phyloP scores from a whole-genome alignment of 2,888 invertebrate species.

The Ischnus inquisitorius region DNA sequence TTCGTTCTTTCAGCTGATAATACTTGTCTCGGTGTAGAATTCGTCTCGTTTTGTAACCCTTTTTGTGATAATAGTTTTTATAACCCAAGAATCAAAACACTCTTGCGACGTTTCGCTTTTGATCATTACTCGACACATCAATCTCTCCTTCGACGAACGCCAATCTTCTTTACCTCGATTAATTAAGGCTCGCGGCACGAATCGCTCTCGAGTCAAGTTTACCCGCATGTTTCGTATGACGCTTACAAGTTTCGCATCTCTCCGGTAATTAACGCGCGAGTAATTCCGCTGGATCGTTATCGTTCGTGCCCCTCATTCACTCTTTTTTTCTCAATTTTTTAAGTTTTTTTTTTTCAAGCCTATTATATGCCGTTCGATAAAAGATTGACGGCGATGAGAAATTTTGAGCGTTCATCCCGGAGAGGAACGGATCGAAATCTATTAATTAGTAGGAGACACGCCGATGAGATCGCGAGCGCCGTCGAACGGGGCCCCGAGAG shows the following conservation, averaged over 20 bases:
- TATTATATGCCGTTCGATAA: conserved; percentile 42
- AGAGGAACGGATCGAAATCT: conserved; percentile 75
- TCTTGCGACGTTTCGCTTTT: neutral
- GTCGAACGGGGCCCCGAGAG: conserved; percentile 72
- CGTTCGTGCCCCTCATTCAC: conserved; percentile 29
- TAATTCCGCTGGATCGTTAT: conserved; percentile 64
- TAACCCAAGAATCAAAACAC: neutral
- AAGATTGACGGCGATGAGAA: conserved; percentile 67
- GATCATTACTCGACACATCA: conserved; percentile 16
- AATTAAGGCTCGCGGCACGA: conserved; percentile 35
- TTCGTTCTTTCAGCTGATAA: too few species aligned
- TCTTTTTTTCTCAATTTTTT: conserved; percentile 21
- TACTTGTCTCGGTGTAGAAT: too few species aligned
- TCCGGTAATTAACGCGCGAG: conserved; percentile 60
- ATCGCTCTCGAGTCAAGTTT: conserved; percentile 27
- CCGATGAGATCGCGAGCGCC: conserved; percentile 74
- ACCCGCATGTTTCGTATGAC: conserved; percentile 27
- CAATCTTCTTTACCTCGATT: conserved; percentile 23
- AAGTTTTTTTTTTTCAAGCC: conserved; percentile 5
- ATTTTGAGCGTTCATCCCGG: conserved; percentile 58
- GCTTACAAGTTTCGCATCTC: conserved; percentile 29
- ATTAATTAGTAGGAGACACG: conserved; percentile 79
- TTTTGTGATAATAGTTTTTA: too few species aligned
- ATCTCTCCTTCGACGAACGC: conserved; percentile 14
- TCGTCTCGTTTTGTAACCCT: too few species aligned